Base-by-base conservation (phyloP, 2,113 vertebrate genomes). In the Eptesicus fuscus region DNA sequence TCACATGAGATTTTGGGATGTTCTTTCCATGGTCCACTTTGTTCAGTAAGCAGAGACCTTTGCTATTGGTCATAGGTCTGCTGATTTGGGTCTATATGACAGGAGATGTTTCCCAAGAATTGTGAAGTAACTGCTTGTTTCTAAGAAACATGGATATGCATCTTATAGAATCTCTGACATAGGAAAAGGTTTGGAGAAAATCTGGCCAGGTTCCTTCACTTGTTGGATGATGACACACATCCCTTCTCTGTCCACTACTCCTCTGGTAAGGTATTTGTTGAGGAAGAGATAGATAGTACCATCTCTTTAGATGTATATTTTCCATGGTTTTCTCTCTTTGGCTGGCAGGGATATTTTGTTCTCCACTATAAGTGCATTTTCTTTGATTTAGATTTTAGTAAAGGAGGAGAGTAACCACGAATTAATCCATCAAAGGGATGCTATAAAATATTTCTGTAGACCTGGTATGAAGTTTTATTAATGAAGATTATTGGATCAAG, bases 401-500 rank as follows among this genome's bases (percentile, higher is more conserved):
- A 91, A 83, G 88, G 20, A 73, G 67, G 67, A 88, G 25, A 83
- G 37, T 69, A 83, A 86, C 67, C 73, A 84, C 7, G 18, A 93
- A 94, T 88, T 88, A 95, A 83, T 83, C 53, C 74, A 79, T 95
- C 71, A 95, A 93, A 95, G 7, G 11, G 20, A 18, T 83, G 63
- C 53, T 95, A 30, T 94, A 90, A 95, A 96, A 86, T 92, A 88
- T 86, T 74, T 92, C 73, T 88, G 51, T 89, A 70, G 59, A 47
- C 30, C 82, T 91, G 40, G 85, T 87, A 40, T 88, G 51, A 95
- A 88, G 53, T 93, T 92, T 93, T 96, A 95, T 91, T 96, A 95
- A 95, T 82, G 59, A 92, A 83, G 42, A 79, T 93, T 92, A 85
- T 73, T 73, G 32, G 82, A 77, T 86, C 10, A 37, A 61, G 42